Conservation (phyloP, 2,888 invertebrate species). For the Pseudococcus viburni region DNA sequence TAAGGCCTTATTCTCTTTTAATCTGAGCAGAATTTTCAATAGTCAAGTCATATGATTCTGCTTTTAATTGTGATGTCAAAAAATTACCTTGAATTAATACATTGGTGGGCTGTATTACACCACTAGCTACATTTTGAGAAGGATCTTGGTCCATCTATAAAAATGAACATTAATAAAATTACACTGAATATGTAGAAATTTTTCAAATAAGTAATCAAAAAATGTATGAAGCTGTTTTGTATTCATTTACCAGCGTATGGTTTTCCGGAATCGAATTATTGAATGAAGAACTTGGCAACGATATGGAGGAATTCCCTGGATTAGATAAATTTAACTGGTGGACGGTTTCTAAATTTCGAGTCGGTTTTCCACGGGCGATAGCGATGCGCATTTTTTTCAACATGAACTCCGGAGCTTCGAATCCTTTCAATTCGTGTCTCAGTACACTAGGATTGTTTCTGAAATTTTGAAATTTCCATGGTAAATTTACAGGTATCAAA, state of each 20-base stretch:
- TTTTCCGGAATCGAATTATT: slow-evolving; percentile 7
- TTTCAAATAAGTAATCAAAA: neutral
- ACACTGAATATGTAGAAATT: neutral
- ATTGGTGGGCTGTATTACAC: slow-evolving; percentile 63
- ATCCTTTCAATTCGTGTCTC: slow-evolving; percentile 79
- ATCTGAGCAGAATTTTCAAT: neutral
- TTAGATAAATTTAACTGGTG: slow-evolving; percentile 9
- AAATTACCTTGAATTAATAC: slow-evolving; percentile 63
- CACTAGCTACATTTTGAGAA: slow-evolving; percentile 35
- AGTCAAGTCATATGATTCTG: neutral
- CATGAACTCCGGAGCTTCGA: slow-evolving; percentile 83
- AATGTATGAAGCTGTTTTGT: neutral
- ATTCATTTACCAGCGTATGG: neutral
- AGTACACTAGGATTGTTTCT: slow-evolving; percentile 74
- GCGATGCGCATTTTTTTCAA: slow-evolving; percentile 81
- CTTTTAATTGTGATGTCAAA: neutral
- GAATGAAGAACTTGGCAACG: slow-evolving; percentile 9
- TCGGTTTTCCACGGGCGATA: slow-evolving; percentile 72
- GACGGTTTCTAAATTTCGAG: slow-evolving; percentile 67
- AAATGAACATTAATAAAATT: slow-evolving; percentile 9
- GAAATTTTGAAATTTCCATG: neutral
- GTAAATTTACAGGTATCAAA: too few relatives aligned
- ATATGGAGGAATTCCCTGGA: neutral
- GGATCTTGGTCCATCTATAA: slow-evolving; percentile 48
- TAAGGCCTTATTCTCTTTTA: slow-evolving; percentile 55